Evolutionary conservation across 1,140 invertebrate genomes (phyloP), one percentile per base, ranked within the genome.

Genomic region (Marisa cornuarietis): DNA sequence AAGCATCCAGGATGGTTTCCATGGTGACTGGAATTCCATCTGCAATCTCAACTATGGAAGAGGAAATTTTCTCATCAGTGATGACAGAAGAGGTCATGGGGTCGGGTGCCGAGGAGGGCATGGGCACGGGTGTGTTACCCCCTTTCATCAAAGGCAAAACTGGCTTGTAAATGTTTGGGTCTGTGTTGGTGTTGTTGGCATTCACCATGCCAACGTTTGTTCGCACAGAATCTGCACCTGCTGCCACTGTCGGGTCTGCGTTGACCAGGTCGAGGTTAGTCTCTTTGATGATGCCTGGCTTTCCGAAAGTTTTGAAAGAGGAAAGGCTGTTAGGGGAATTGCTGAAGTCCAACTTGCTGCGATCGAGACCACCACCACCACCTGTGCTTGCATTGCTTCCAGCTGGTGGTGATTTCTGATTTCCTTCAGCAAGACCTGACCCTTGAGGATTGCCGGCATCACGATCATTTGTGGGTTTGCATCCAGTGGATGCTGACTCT

Each of bases 1-100:
- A 87, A 31, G 85, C 83, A 71, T 85, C 82, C 26, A 87, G 71
- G 61, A 89, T 87, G 14, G 77, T 83, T 71, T 90, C 86, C 62
- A 86, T 86, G 16, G 85, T 84, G 8, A 89, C 85, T 51, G 84
- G 79, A 9, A 82, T 78, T 51, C 81, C 61, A 51, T 86, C 86
- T 58, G 68, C 63, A 77, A 74, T 58, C 62, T 79, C 77, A 77
- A 74, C 69, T 13, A 11, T 26, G 7, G 63, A 18, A 31, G 78
- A 69, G 4, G 81, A 61, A 16, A 49, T 61, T 54, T 82, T 80
- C 54, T 76, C 78, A 62, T 84, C 85, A 66, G 78, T 76, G 24
- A 79, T 82, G 26, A 85, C 78, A 75, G 84, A 80, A 79, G 83
- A 81, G 65, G 83, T 84, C 79, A 85, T 84, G 71, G 87, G 83